Conservation (phyloP, 2,113 vertebrate genomes). For the Oncorhynchus clarkii region DNA sequence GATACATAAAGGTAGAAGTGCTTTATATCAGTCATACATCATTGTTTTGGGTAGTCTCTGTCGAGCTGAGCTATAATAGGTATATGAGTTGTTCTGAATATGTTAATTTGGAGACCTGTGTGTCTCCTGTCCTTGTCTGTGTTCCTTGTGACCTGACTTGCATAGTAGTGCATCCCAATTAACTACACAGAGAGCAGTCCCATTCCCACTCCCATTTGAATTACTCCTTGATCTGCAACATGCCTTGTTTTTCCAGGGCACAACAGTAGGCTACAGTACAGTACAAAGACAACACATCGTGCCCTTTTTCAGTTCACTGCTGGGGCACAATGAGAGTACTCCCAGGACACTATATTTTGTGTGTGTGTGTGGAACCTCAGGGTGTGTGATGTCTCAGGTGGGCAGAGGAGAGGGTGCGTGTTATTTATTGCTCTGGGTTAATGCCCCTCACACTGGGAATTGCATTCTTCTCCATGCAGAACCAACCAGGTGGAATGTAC, state of each 20-base stretch:
- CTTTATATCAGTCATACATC: no score
- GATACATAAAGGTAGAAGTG: no score
- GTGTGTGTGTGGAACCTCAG: conserved; percentile 3
- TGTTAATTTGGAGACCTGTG: no score
- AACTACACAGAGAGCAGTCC: no score
- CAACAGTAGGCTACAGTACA: not conserved
- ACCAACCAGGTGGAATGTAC: conserved; percentile 42
- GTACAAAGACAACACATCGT: not conserved
- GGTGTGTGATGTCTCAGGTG: conserved; percentile 40
- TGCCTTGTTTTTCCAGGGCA: not conserved
- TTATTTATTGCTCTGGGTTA: conserved; percentile 4
- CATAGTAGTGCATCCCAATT: no score
- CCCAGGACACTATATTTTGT: not conserved
- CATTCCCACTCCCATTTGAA: no score
- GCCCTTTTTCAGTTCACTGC: conserved; percentile 23
- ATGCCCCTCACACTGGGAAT: conserved; percentile 40
- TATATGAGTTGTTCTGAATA: no score
- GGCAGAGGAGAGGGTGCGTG: conserved; percentile 24
- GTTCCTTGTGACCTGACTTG: no score
- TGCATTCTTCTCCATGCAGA: conserved; percentile 53
- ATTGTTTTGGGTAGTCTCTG: no score
- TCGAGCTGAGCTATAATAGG: no score
- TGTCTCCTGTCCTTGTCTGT: no score
- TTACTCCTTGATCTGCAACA: no score
- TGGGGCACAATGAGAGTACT: conserved; percentile 5